These are phyloP conservation scores for Trissolcus brochymenae DNA, from an alignment of 2,888 invertebrate species.

Conservation along the genomic window DNA sequence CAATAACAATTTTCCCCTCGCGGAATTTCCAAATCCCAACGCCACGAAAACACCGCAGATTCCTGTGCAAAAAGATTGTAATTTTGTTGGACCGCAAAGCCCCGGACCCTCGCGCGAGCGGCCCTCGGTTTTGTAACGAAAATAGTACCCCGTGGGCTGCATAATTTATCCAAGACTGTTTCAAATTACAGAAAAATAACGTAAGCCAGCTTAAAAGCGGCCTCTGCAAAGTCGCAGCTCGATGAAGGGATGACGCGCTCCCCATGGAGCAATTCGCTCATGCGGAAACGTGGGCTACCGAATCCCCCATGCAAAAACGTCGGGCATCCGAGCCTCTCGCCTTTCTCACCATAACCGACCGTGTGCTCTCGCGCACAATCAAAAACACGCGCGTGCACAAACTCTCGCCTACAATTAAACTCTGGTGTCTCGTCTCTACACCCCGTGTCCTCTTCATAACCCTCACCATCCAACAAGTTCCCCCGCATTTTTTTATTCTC, in stretches of 20 bases:
- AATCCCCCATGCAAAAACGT: conserved; percentile 71
- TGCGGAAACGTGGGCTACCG: conserved; percentile 74
- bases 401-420: conserved; percentile 52
- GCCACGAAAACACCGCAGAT: conserved; percentile 14
- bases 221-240: conserved; percentile 69
- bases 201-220: conserved; percentile 72
- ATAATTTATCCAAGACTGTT: conserved; percentile 64
- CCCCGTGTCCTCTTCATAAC: conserved; percentile 27
- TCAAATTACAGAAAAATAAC: conserved; percentile 75
- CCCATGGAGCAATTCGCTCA: conserved; percentile 67
- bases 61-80: conserved; percentile 16
- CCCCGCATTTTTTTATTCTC: conserved; percentile 56
- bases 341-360: conserved; percentile 73
- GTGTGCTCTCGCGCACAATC: conserved; percentile 59
- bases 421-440: conserved; percentile 17
- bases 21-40: not conserved
- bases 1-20: conserved; percentile 6
- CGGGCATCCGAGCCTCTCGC: conserved; percentile 71
- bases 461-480: conserved; percentile 55
- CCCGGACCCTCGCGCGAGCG: conserved; percentile 9
- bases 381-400: conserved; percentile 50
- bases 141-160: conserved; percentile 34
- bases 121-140: conserved; percentile 15
- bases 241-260: conserved; percentile 71
- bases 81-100: conserved; percentile 14